Percentiles rank a stretch among this genome's conserved stretches.
phyloP scores from a whole-genome alignment of 2,797 vertebrate species.

The Characodon lateralis region DNA sequence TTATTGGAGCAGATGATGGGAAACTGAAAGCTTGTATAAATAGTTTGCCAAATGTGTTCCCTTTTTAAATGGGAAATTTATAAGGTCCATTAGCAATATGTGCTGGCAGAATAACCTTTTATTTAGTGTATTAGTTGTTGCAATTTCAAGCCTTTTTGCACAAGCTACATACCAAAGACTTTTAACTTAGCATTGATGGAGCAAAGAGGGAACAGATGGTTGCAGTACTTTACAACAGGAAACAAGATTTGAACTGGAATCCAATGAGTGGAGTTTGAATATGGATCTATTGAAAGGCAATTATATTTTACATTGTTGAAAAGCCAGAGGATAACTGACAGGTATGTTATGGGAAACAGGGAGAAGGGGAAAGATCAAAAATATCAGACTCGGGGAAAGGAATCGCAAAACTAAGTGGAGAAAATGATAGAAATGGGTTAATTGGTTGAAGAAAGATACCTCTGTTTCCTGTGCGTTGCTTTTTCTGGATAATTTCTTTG shows the following conservation, averaged over 20 bases:
- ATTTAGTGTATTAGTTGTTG: neutral
- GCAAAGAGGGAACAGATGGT: neutral
- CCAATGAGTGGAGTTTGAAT: neutral
- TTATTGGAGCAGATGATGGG: neutral
- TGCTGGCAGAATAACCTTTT: neutral
- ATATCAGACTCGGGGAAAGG: neutral
- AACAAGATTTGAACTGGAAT: neutral
- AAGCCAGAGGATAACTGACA: neutral
- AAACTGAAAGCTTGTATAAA: neutral
- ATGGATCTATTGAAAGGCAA: neutral
- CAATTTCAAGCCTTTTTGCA: neutral
- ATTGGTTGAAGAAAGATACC: conserved; percentile 20
- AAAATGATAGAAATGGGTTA: conserved; percentile 13
- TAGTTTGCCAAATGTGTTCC: neutral
- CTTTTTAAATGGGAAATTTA: neutral
- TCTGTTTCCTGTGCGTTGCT: neutral
- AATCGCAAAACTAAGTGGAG: neutral
- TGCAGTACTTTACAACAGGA: too few species aligned
- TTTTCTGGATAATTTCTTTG: neutral
- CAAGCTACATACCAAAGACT: neutral
- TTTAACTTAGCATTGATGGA: neutral
- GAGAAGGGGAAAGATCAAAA: neutral
- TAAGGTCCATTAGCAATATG: neutral
- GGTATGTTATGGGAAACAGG: neutral
- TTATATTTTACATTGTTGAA: neutral